Percentiles rank a stretch among this genome's conserved stretches.
These are phyloP conservation scores for Origma solitaria DNA, from an alignment of 2,113 vertebrate genomes.

Conservation along the genomic window DNA sequence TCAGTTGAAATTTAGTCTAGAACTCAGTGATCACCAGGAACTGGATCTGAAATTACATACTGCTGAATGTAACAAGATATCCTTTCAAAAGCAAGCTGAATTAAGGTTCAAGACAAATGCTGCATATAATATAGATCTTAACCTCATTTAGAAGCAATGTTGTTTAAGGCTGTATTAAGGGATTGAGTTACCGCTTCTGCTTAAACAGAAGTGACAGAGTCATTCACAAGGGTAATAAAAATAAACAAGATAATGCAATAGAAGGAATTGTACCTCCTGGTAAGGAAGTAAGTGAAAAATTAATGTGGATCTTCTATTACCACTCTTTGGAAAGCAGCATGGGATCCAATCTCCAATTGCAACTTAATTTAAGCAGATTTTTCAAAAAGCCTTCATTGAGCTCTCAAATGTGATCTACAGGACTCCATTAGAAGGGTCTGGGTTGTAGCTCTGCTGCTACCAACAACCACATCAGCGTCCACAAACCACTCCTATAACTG, in stretches of 20 bases:
- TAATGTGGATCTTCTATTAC: not conserved
- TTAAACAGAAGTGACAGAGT: conserved; percentile 27
- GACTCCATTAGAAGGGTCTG: not conserved
- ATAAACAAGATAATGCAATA: conserved; percentile 31
- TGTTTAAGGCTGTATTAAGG: conserved; percentile 26
- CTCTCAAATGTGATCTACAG: not conserved
- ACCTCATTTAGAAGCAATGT: conserved; percentile 11
- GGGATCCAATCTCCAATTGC: not conserved
- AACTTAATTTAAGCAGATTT: conserved; percentile 24
- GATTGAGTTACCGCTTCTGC: not conserved
- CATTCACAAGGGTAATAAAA: conserved; percentile 40
- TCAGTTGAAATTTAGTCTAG: conserved; percentile 17
- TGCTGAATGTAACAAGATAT: conserved; percentile 3
- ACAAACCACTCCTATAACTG: not conserved
- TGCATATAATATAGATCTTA: conserved; percentile 6
- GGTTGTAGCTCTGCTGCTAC: not conserved
- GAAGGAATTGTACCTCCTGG: not conserved
- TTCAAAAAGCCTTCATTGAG: not conserved
- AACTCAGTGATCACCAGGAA: conserved; percentile 21
- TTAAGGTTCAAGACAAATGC: conserved; percentile 26
- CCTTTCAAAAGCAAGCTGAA: not conserved
- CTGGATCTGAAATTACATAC: not conserved
- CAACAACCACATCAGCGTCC: not conserved
- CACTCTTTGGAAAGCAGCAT: not conserved
- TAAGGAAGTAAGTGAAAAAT: conserved; percentile 5